phyloP scores from a whole-genome alignment of 2,113 vertebrate genomes.

The Oncorhynchus kisutch region DNA sequence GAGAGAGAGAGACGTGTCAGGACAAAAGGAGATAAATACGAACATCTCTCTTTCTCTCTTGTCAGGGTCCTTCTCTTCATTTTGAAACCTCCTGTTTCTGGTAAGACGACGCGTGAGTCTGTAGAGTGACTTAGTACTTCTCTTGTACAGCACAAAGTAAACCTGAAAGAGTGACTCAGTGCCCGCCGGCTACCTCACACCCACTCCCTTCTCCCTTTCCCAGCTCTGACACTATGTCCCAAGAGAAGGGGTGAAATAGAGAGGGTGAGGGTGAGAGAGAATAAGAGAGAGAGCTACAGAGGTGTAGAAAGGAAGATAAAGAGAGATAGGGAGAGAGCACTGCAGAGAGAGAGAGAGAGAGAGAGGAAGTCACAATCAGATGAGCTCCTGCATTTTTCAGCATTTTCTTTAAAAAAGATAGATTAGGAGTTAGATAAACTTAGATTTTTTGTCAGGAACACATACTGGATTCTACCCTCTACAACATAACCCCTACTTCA shows the following conservation, averaged over 20 bases:
- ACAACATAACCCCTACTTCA: no score
- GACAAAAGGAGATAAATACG: slow-evolving; percentile 41
- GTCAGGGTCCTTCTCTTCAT: slow-evolving; percentile 15
- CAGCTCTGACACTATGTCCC: not conserved
- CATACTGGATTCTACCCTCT: no score
- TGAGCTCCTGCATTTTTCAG: no score
- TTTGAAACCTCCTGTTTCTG: slow-evolving; percentile 48
- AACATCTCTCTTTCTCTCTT: slow-evolving; percentile 10
- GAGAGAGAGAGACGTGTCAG: slow-evolving; percentile 12
- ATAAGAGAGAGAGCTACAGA: slow-evolving; percentile 17
- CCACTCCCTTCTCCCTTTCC: not conserved
- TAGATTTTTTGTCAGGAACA: no score
- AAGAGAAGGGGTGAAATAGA: not conserved
- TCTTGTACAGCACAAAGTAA: not conserved
- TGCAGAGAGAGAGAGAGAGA: not conserved
- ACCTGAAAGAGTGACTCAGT: slow-evolving; percentile 43
- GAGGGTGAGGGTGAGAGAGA: slow-evolving; percentile 5
- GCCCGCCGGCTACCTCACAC: not conserved
- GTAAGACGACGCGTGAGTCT: slow-evolving; percentile 20
- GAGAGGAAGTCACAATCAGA: no score
- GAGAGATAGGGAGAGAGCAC: not conserved
- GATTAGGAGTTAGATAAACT: no score
- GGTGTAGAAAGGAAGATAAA: no score
- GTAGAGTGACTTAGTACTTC: slow-evolving; percentile 23
- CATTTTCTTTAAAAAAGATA: no score